These are phyloP conservation scores for Gymnodraco acuticeps DNA, from an alignment of 2,797 vertebrate genomes.

Conservation along the genomic window DNA sequence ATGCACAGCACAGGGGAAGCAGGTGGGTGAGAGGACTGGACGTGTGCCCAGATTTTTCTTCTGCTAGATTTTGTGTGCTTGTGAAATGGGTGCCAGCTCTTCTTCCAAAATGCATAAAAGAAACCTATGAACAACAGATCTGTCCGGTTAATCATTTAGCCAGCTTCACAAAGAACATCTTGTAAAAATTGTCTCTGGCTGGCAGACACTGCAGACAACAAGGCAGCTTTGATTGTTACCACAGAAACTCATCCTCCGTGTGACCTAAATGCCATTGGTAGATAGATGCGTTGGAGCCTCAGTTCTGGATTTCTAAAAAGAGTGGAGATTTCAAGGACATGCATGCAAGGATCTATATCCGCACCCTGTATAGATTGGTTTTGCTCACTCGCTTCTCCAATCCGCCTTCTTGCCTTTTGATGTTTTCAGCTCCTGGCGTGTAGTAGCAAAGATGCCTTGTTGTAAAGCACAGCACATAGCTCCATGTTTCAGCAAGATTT, in stretches of 20 bases:
- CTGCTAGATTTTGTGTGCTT: constrained; percentile 66
- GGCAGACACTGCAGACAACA: constrained; percentile 53
- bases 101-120: constrained; percentile 64
- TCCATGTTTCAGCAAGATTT: constrained; percentile 31
- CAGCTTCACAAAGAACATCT: constrained; percentile 49
- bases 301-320: not conserved
- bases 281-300: constrained; percentile 14
- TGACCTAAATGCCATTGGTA: constrained; percentile 59
- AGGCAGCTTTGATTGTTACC: constrained; percentile 61
- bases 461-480: constrained; percentile 30
- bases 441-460: constrained; percentile 24
- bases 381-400: constrained; percentile 28
- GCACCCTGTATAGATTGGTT: constrained; percentile 22
- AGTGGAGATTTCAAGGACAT: constrained; percentile 22
- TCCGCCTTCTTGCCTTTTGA: constrained; percentile 44
- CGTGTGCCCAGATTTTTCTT: constrained; percentile 64
- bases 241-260: constrained; percentile 46
- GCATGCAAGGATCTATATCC: not conserved
- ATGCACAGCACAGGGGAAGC: constrained; percentile 50
- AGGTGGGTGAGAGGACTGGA: constrained; percentile 77
- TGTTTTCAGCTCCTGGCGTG: constrained; percentile 42
- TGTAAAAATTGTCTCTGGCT: constrained; percentile 52
- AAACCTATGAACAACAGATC: constrained; percentile 49
- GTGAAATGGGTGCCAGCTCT: constrained; percentile 71
- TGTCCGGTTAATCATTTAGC: constrained; percentile 63